A percentile compares a stretch with the other conserved stretches of the same genome.
Evolutionary conservation across 2,113 vertebrate genomes (phyloP).

Genomic region (Anthoscopus minutus): DNA sequence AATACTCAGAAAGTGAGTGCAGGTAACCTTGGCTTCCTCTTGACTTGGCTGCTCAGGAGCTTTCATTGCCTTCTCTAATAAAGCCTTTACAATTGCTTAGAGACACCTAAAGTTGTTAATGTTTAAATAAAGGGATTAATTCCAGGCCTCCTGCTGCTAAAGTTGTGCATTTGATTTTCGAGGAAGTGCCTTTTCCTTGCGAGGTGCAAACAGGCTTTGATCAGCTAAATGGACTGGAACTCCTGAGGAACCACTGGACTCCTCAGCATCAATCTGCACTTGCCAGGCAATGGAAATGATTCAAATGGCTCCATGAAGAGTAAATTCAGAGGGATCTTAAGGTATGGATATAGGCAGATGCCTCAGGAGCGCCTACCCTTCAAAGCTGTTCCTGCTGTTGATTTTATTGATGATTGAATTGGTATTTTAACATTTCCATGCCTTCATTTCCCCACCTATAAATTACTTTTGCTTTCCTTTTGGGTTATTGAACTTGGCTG

Average conservation of each 20-base stretch:
- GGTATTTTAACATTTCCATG: neutral
- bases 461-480: neutral
- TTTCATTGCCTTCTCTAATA: neutral
- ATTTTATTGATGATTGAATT: neutral
- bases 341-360: neutral
- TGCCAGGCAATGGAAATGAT: neutral
- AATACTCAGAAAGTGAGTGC: neutral
- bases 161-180: neutral
- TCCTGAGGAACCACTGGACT: neutral
- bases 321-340: neutral
- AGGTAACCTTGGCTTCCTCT: neutral
- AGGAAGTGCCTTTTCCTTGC: neutral
- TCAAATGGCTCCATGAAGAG: neutral
- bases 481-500: neutral
- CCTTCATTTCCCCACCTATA: neutral
- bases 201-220: neutral
- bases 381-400: neutral
- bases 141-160: neutral
- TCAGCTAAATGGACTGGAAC: neutral
- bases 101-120: neutral
- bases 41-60: neutral
- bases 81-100: slow-evolving; percentile 9
- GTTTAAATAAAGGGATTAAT: slow-evolving; percentile 40
- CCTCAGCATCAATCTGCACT: neutral
- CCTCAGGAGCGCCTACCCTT: neutral